phyloP scores from a whole-genome alignment of 2,797 vertebrate genomes.

The Vipera latastei region DNA sequence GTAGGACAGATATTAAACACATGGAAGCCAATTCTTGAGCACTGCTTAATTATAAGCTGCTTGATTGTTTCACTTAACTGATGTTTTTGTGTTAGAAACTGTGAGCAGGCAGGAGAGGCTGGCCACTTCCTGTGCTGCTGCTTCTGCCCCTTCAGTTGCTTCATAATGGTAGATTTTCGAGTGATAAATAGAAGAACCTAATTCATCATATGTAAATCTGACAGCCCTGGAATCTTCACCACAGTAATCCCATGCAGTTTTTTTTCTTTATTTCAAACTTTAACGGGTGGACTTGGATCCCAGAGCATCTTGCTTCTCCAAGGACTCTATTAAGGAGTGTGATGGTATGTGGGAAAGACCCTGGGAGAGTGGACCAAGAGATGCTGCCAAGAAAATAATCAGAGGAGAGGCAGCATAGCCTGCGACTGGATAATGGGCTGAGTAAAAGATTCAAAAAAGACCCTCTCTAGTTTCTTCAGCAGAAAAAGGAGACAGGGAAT shows the following conservation, averaged over 20 bases:
- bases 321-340: neutral
- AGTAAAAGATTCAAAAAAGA: neutral
- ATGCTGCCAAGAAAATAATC: neutral
- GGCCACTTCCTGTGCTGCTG: slow-evolving; percentile 10
- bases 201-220: slow-evolving; percentile 1
- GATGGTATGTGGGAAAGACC: neutral
- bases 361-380: neutral
- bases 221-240: neutral
- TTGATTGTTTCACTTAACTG: slow-evolving; percentile 5
- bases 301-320: neutral
- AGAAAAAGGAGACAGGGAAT: too few relatives aligned
- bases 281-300: neutral
- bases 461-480: neutral
- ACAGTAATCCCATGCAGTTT: neutral
- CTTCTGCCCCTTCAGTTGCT: slow-evolving; percentile 3
- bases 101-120: neutral
- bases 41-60: neutral
- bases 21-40: neutral
- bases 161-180: neutral
- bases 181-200: neutral
- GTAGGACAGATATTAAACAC: neutral
- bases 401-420: neutral
- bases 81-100: neutral
- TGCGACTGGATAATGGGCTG: neutral
- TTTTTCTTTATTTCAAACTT: neutral